Evolutionary conservation across 2,797 vertebrate species (phyloP), one percentile per base, ranked within the genome.

Genomic region (Xiphorhynchus erythropygius): DNA sequence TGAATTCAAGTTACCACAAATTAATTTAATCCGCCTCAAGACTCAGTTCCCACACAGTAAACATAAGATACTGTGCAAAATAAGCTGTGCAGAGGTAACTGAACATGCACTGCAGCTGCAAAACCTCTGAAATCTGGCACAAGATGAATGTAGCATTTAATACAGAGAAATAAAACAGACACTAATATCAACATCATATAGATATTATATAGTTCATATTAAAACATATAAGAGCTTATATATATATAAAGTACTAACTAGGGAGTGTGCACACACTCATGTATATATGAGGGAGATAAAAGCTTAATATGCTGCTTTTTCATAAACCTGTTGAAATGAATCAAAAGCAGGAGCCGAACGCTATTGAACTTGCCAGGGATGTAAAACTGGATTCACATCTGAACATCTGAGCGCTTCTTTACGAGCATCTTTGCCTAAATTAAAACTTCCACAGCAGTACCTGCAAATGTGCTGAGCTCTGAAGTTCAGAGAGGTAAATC

Each of bases 381-480:
- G 60, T 53, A 86, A 94, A 95, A 92, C 1, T 70, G 75, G 74
- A 85, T 90, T 94, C 93, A 35, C 68, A 55, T 89, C 92, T 37
- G 60, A 96, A 79, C 27, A 55, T 64, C 60, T 78, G 53, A 93
- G 69, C 47, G 28, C 62, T 86, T 85, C 70, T 87, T 81, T 76
- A 62, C 12, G 47, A 93, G 76, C 62, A 80, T 50, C 62, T 83
- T 88, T 92, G 92, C 64, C 57, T 90, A 75, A 92, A 83, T 90
- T 81, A 89, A 94, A 96, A 93, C 82, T 85, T 78, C 79, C 53
- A 9, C 81, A 55, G 94, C 56, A 69, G 53, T 59, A 70, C 70
- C 77, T 84, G 82, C 74, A 85, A 50, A 78, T 78, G 22, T 94
- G 91, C 91, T 91, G 73, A 49, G 95, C 92, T 91, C 60, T 44